Conservation (phyloP, 2,888 invertebrate genomes). For the Cheilosia urbana region DNA sequence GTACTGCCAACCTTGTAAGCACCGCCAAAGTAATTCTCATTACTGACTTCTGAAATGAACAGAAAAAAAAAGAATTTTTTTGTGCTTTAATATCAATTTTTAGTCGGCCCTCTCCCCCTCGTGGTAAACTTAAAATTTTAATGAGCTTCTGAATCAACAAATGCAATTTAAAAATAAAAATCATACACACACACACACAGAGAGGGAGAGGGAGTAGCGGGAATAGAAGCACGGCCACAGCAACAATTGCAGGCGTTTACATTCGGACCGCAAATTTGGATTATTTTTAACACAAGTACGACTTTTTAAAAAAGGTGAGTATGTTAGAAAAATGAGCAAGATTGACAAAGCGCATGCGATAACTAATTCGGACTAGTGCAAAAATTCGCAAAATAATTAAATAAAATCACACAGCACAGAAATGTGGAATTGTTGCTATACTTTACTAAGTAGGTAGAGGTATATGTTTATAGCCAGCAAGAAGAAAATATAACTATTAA, state of each 20-base stretch:
- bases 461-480: neutral
- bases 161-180: slow-evolving; percentile 22
- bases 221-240: slow-evolving; percentile 6
- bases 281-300: slow-evolving; percentile 27
- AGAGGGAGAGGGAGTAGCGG: neutral
- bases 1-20: slow-evolving; percentile 79
- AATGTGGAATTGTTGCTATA: slow-evolving; percentile 48
- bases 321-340: slow-evolving; percentile 9
- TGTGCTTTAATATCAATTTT: slow-evolving; percentile 26
- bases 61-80: slow-evolving; percentile 47
- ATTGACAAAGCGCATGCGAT: slow-evolving; percentile 39
- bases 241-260: slow-evolving; percentile 43
- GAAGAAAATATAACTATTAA: neutral
- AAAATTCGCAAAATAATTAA: slow-evolving; percentile 30
- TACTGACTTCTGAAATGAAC: slow-evolving; percentile 77
- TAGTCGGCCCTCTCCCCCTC: slow-evolving; percentile 5
- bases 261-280: slow-evolving; percentile 34
- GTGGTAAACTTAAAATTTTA: slow-evolving; percentile 5
- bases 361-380: slow-evolving; percentile 29
- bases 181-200: slow-evolving; percentile 2
- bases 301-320: slow-evolving; percentile 47
- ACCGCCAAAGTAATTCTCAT: slow-evolving; percentile 79
- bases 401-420: neutral
- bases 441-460: slow-evolving; percentile 4
- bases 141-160: slow-evolving; percentile 48